phyloP scores from a whole-genome alignment of 2,888 invertebrate genomes.

The Cheilosia soror region DNA sequence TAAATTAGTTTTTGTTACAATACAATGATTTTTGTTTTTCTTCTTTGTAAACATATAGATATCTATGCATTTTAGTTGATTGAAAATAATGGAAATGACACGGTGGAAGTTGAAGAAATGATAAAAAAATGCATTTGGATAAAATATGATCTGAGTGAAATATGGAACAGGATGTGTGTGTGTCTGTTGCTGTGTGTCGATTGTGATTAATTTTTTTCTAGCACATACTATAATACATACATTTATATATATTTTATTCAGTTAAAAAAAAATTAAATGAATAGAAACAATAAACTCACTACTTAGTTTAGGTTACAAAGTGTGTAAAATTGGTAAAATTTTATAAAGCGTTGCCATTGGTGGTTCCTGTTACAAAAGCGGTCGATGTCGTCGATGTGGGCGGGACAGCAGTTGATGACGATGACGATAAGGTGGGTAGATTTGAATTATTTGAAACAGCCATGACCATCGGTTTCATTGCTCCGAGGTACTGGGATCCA shows the following conservation, averaged over 20 bases:
- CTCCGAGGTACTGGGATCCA: conserved; percentile 78
- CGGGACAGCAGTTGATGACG: conserved; percentile 77
- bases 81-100: conserved; percentile 10
- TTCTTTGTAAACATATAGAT: conserved; percentile 75
- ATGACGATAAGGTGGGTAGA: conserved; percentile 77
- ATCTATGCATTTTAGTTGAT: conserved; percentile 56
- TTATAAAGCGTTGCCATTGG: conserved; percentile 83
- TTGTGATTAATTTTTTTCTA: conserved; percentile 55
- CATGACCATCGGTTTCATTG: conserved; percentile 79
- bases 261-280: conserved; percentile 42
- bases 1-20: conserved; percentile 73
- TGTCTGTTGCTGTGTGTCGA: conserved; percentile 24
- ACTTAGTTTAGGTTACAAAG: conserved; percentile 72
- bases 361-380: conserved; percentile 83
- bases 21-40: conserved; percentile 62
- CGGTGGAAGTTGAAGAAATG: background rate
- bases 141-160: conserved; percentile 23
- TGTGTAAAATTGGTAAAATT: conserved; percentile 76
- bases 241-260: conserved; percentile 37
- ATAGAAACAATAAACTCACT: conserved; percentile 65
- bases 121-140: conserved; percentile 40
- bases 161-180: conserved; percentile 38
- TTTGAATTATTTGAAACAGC: conserved; percentile 76
- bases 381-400: conserved; percentile 77
- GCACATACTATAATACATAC: conserved; percentile 50